A percentile compares a stretch with the other conserved stretches of the same genome.
Conservation (phyloP, 2,113 vertebrate species). For the Xenopus borealis region DNA sequence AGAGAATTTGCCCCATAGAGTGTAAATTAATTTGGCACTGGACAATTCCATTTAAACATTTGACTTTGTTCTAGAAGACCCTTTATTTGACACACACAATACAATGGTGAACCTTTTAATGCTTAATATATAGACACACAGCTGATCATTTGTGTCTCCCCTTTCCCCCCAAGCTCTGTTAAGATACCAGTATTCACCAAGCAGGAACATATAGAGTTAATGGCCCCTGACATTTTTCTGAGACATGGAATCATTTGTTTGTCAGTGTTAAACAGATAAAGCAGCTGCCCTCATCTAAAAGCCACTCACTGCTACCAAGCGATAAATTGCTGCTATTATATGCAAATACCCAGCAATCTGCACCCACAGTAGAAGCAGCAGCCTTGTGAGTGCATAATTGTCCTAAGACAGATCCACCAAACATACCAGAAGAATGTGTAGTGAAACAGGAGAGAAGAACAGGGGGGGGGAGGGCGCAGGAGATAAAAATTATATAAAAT, state of each 20-base stretch:
- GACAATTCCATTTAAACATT: too few relatives aligned
- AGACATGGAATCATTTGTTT: conserved; percentile 42
- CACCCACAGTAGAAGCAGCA: conserved; percentile 40
- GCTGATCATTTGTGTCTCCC: too few relatives aligned
- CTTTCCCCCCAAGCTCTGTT: too few relatives aligned
- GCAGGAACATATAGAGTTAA: conserved; percentile 16
- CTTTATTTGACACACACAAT: too few relatives aligned
- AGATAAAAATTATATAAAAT: too few relatives aligned
- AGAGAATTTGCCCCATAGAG: too few relatives aligned
- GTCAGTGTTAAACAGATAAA: conserved; percentile 46
- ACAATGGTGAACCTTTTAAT: too few relatives aligned
- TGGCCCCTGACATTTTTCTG: conserved; percentile 8
- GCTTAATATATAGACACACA: too few relatives aligned
- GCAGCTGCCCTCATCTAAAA: conserved; percentile 46
- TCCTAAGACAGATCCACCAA: conserved; percentile 34
- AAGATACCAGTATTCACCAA: too few relatives aligned
- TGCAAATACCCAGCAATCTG: conserved; percentile 46
- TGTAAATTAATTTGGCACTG: too few relatives aligned
- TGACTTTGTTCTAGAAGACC: too few relatives aligned
- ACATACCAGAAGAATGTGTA: not conserved
- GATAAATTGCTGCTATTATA: conserved; percentile 48
- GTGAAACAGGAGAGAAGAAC: not conserved
- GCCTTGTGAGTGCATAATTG: conserved; percentile 43
- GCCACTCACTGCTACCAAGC: conserved; percentile 44
- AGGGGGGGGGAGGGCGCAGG: not conserved